phyloP scores from a whole-genome alignment of 2,888 invertebrate genomes.

The Tinea trinotella region DNA sequence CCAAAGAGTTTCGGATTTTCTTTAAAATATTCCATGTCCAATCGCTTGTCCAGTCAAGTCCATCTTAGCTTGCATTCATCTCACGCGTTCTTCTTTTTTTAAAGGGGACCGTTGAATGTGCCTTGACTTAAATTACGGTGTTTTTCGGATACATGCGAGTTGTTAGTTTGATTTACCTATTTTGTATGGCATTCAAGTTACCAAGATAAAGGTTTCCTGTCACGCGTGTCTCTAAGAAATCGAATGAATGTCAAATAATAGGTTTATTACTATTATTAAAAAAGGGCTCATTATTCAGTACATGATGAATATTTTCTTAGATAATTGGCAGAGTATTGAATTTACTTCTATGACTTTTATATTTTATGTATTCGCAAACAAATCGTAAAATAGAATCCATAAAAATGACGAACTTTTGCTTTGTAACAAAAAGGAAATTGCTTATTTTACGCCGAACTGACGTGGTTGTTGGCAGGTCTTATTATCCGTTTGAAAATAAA shows the following conservation, averaged over 20 bases:
- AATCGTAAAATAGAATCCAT: conserved; percentile 59
- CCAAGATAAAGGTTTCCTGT: conserved; percentile 12
- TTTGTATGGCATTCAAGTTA: conserved; percentile 24
- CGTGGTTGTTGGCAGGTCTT: conserved; percentile 45
- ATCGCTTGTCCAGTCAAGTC: conserved; percentile 35
- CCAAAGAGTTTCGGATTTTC: conserved; percentile 13
- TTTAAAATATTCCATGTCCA: conserved; percentile 43
- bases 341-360: neutral
- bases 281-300: neutral
- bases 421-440: conserved; percentile 67
- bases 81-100: conserved; percentile 53
- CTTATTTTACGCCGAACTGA: conserved; percentile 64
- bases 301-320: no score
- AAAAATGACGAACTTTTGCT: conserved; percentile 57
- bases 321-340: neutral
- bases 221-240: conserved; percentile 11
- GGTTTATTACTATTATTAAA: neutral
- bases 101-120: conserved; percentile 51
- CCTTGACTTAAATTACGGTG: conserved; percentile 63
- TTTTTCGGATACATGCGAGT: conserved; percentile 42
- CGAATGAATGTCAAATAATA: neutral
- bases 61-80: conserved; percentile 32
- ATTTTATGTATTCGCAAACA: conserved; percentile 35
- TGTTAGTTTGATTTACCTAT: conserved; percentile 57
- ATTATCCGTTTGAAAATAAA: conserved; percentile 54